Conservation (phyloP, 2,797 vertebrate genomes). For the Oceanodroma leucorhoa region DNA sequence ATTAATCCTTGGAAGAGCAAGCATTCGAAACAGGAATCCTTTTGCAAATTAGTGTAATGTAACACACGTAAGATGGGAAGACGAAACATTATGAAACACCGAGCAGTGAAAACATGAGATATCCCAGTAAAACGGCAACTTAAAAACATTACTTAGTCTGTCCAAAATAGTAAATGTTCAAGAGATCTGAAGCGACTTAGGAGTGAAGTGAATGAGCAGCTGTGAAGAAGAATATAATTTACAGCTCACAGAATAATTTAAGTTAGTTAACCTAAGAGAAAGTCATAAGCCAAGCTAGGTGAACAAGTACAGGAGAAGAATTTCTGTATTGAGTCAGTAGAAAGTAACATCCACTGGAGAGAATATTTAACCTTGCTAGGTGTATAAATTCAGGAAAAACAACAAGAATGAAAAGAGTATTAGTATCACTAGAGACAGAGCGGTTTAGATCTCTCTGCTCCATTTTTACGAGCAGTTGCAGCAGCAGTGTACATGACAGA, state of each 20-base stretch:
- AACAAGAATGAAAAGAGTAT: neutral
- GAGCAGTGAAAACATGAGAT: neutral
- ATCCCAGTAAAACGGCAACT: neutral
- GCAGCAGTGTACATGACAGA: neutral
- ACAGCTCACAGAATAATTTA: neutral
- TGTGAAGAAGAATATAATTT: neutral
- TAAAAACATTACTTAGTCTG: neutral
- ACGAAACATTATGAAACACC: neutral
- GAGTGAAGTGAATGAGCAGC: neutral
- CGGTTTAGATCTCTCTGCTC: neutral
- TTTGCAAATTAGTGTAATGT: neutral
- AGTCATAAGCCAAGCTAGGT: neutral
- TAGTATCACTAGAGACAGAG: neutral
- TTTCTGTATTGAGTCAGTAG: neutral
- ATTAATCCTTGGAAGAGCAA: neutral
- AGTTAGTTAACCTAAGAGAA: neutral
- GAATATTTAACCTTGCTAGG: neutral
- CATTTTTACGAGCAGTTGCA: neutral
- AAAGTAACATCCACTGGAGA: neutral
- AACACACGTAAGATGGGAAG: neutral
- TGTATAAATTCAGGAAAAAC: neutral
- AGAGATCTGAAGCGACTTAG: neutral
- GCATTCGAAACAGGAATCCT: neutral
- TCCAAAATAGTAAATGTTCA: neutral
- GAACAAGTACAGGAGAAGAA: neutral